phyloP scores from a whole-genome alignment of 2,888 invertebrate species.

The Volucella zonaria region DNA sequence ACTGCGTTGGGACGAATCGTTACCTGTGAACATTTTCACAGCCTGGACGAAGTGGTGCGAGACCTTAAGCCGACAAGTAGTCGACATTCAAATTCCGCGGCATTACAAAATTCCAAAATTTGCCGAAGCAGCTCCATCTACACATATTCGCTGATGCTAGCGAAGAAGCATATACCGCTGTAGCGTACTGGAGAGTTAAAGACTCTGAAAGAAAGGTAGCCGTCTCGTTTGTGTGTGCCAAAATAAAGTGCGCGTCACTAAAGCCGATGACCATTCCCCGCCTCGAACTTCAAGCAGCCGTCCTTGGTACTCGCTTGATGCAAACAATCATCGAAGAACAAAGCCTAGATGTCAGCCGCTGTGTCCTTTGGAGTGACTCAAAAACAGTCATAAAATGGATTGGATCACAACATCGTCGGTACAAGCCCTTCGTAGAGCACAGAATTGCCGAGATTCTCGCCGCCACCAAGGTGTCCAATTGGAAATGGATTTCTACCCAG shows the following conservation, averaged over 20 bases:
- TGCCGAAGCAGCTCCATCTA: background rate
- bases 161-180: conserved; percentile 30
- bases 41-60: background rate
- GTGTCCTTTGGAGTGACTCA: conserved; percentile 34
- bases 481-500: conserved; percentile 72
- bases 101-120: background rate
- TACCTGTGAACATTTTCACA: conserved; percentile 1
- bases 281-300: conserved; percentile 55
- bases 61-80: background rate
- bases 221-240: too few species aligned
- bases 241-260: conserved; percentile 8
- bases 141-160: conserved; percentile 37
- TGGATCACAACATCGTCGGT: conserved; percentile 64
- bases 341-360: background rate
- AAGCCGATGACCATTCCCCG: conserved; percentile 27
- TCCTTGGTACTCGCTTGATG: conserved; percentile 44
- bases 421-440: conserved; percentile 49
- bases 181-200: too few species aligned
- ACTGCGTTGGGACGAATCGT: conserved; percentile 11
- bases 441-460: conserved; percentile 41
- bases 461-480: background rate
- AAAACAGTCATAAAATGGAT: conserved; percentile 69
- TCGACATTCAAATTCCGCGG: too few species aligned
- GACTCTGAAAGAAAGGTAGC: too few species aligned
- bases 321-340: conserved; percentile 26